Evolutionary conservation across 2,797 vertebrate species (phyloP).

Genomic region (Falco novaeseelandiae): DNA sequence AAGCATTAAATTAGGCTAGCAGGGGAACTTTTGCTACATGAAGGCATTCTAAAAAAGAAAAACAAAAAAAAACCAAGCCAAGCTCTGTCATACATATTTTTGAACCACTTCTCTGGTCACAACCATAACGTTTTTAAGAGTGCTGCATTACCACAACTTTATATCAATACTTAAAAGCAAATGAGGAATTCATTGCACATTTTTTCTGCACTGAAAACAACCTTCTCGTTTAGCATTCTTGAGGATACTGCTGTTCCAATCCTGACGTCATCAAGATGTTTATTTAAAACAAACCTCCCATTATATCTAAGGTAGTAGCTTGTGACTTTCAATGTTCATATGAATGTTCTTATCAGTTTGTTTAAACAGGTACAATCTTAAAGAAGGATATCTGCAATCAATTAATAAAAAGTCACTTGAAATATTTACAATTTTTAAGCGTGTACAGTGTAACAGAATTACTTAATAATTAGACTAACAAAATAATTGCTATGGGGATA

Average conservation of each 20-base stretch:
- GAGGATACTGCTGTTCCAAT: conserved; percentile 35
- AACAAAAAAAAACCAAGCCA: not conserved
- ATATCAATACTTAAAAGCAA: not conserved
- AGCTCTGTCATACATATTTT: not conserved
- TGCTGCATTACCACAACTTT: conserved; percentile 3
- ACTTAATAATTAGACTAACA: not conserved
- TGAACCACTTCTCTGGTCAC: not conserved
- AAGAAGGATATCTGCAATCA: not conserved
- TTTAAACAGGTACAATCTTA: not conserved
- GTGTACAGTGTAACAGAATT: not conserved
- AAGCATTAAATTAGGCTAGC: conserved; percentile 63
- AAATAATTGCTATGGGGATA: not conserved
- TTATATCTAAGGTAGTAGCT: conserved; percentile 3
- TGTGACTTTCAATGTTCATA: conserved; percentile 1
- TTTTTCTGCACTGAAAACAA: conserved; percentile 46
- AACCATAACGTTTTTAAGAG: not conserved
- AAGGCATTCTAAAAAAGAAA: not conserved
- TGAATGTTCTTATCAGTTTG: conserved; percentile 35
- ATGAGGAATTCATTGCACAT: not conserved
- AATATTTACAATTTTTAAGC: conserved; percentile 13
- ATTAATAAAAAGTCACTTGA: conserved; percentile 14
- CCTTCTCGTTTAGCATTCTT: conserved; percentile 56
- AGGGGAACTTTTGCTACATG: conserved; percentile 48
- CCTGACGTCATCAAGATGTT: conserved; percentile 33
- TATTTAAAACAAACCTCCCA: not conserved